Conservation (phyloP, 2,888 invertebrate species). For the Drosophila anomelani region DNA sequence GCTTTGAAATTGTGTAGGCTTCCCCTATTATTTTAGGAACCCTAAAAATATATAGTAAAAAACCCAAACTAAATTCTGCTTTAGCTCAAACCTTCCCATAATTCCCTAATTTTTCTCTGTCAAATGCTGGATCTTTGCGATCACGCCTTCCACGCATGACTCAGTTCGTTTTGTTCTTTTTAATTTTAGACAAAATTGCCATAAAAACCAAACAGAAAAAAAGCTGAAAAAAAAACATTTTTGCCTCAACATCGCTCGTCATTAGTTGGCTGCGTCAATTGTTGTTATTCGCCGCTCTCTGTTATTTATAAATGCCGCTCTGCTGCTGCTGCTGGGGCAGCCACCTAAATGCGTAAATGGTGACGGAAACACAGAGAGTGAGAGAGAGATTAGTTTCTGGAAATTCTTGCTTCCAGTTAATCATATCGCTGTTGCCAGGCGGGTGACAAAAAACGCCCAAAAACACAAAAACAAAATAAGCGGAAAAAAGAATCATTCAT, state of each 20-base stretch:
- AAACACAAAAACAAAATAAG: background rate
- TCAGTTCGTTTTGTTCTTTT: constrained; percentile 52
- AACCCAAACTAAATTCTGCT: background rate
- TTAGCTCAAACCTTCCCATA: background rate
- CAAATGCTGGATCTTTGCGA: constrained; percentile 25
- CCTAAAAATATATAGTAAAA: no score
- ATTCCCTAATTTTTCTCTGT: background rate
- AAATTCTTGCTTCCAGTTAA: constrained; percentile 33
- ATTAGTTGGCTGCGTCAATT: constrained; percentile 47
- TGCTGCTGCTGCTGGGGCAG: constrained; percentile 26
- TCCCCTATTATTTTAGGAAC: no score
- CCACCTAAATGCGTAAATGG: constrained; percentile 24
- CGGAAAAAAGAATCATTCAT: constrained; percentile 35
- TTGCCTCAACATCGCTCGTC: constrained; percentile 38
- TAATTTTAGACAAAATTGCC: constrained; percentile 52
- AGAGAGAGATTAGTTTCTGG: constrained; percentile 23
- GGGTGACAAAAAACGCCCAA: constrained; percentile 1
- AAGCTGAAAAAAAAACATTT: background rate
- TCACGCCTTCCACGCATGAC: constrained; percentile 68
- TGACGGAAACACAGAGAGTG: constrained; percentile 14
- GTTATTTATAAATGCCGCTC: constrained; percentile 35
- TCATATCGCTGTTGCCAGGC: constrained; percentile 23
- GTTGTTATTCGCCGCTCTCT: constrained; percentile 9
- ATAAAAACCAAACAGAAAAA: constrained; percentile 5
- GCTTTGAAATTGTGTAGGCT: background rate